A percentile compares a stretch with the other conserved stretches of the same genome.
Conservation (phyloP, 2,888 invertebrate species). For the Folsomia manolachei region DNA sequence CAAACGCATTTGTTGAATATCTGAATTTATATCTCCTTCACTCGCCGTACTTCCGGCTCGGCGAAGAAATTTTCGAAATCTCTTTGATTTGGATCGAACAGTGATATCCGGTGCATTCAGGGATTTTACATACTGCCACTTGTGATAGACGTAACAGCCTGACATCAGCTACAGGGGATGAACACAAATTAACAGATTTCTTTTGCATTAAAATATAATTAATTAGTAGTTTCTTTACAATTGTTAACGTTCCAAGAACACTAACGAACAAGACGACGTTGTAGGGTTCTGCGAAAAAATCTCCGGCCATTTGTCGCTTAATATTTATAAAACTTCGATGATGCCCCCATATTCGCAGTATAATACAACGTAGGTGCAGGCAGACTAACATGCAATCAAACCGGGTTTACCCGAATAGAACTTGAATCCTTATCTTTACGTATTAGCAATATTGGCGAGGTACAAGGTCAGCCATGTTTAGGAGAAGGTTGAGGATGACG, state of each 20-base stretch:
- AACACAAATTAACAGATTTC: neutral
- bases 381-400: too few relatives aligned
- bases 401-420: too few relatives aligned
- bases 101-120: neutral
- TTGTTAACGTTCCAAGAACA: neutral
- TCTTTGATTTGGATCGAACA: neutral
- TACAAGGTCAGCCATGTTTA: too few relatives aligned
- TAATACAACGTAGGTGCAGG: too few relatives aligned
- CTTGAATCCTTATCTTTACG: too few relatives aligned
- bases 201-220: constrained; percentile 2
- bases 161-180: neutral
- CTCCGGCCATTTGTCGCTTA: constrained; percentile 16
- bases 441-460: too few relatives aligned
- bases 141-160: constrained; percentile 8
- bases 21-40: neutral
- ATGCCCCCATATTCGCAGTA: too few relatives aligned
- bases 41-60: neutral
- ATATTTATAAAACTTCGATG: too few relatives aligned
- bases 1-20: neutral
- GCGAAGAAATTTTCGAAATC: neutral
- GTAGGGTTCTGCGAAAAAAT: constrained; percentile 11
- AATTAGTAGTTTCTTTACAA: neutral
- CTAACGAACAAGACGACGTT: constrained; percentile 2
- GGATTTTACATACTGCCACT: neutral
- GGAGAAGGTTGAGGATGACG: too few relatives aligned